Evolutionary conservation across 2,797 vertebrate species (phyloP), one percentile per base, ranked within the genome.

Genomic region (Acanthurus tractus): DNA sequence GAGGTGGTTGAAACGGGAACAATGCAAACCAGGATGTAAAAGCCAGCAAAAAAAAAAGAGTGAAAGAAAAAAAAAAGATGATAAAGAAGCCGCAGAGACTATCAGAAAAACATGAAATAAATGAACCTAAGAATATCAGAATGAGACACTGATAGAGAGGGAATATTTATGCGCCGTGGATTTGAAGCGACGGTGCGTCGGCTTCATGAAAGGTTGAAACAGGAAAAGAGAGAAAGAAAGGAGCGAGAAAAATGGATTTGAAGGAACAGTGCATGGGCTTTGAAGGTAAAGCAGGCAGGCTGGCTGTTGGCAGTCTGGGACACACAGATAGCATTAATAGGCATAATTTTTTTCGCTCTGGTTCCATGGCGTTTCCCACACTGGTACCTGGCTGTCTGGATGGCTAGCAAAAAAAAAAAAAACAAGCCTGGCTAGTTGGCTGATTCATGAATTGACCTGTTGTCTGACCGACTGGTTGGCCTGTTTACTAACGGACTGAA

Each of bases 241-340:
- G 5, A 36, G 57, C 10, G n/a, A 62, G 52, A 29, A 58, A 63
- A 79, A 68, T n/a, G 42, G 57, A 78, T 70, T 63, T 68, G 50
- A 65, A 61, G 45, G 15, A 78, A 36, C 57, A 17, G 34, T 22
- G 61, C 57, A 34, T 55, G 36, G 44, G 68, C 78, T 90, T 70
- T 88, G 76, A 85, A 78, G 73, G 67, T 69, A 59, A 59, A 74
- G 70, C 61, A 46, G 70, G 23, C 45, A 0, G 40, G 6, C 64
- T 48, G 34, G 25, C 59, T 52, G 54, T 23, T 49, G 63, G 44
- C 64, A 63, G 72, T 40, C 81, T 84, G 77, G 67, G 50, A 49
- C 5, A 46, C 50, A 58, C 42, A 71, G 82, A 90, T 81, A 84
- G 67, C 0, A 0, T 54, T 74, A 85, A 76, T 63, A 63, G 64